Base-by-base conservation (phyloP, 1,140 invertebrate genomes). In the Lysiphlebus fabarum region DNA sequence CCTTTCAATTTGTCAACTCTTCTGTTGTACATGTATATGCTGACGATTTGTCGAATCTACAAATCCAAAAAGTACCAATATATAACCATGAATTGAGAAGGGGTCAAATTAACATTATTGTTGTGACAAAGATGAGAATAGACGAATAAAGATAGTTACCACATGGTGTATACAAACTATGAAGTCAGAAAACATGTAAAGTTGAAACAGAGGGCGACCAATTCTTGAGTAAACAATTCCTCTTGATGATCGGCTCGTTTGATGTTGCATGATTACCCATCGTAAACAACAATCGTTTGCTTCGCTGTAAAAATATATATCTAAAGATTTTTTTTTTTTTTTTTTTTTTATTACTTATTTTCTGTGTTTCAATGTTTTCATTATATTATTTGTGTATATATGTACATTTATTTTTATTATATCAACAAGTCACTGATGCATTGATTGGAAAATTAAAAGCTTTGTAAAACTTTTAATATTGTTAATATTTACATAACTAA, bases 1-100 rank as follows among this genome's bases (percentile, higher is more conserved):
- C 76, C 78, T 80, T 80, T 80, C 74, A 80, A 78, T 75, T 79
- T 77, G 75, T 75, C 76, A 80, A 77, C 75, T 78, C 76, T 79
- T 80, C 79, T 77, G 17, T 26, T 2, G 17, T 26, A 26, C 17
- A 26, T 80, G 75, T 80, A 67, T 79, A 66, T 70, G 65, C 58
- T 74, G 71, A 12, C 70, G 78, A 80, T 79, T 80, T 77, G 72
- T 76, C 71, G 71, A 68, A 66, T 49, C 53, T n/a, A 53, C 45
- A 49, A 26, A 45, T 26, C 33, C n/a, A 14, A n/a, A 61, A 62
- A 65, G 69, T 41, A 59, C 57, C 37, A 48, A 40, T 57, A 48
- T 53, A 34, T 54, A 50, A 38, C 9, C 37, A 42, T 38, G 33
- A 43, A 36, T 40, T 38, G 58, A 61, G 66, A 38, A 66, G 62